A percentile compares a stretch with the other conserved stretches of the same genome.
Conservation (phyloP, 2,113 vertebrate species). For the Marcusenius ussheri region DNA sequence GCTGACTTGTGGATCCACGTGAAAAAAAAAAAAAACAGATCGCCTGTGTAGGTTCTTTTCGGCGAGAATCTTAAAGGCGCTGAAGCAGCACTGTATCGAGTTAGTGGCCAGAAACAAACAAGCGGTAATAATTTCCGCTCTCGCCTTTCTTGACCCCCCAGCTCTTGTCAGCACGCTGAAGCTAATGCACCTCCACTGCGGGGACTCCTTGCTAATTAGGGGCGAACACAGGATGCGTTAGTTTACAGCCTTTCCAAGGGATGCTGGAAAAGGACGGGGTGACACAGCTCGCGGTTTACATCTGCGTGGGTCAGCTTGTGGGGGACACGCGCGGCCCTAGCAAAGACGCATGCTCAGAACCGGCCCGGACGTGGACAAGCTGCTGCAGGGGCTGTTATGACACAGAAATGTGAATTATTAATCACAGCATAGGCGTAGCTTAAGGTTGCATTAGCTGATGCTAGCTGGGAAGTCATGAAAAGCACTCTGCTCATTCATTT, state of each 20-base stretch:
- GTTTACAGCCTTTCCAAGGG: not conserved
- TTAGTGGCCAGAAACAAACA: not conserved
- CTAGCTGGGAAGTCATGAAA: not conserved
- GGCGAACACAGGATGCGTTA: not conserved
- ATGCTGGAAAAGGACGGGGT: not conserved
- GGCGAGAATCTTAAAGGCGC: not conserved
- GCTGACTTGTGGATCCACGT: not conserved
- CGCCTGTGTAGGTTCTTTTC: not conserved
- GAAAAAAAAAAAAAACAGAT: not conserved
- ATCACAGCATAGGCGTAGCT: not conserved
- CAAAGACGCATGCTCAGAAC: not conserved
- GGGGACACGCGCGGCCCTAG: not conserved
- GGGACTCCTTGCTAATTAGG: constrained; percentile 1
- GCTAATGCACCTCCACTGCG: not conserved
- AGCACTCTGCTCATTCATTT: not conserved
- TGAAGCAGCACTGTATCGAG: not conserved
- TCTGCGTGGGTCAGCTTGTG: not conserved
- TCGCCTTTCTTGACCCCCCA: not conserved
- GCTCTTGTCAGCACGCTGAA: not conserved
- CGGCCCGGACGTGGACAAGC: not conserved
- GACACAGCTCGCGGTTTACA: not conserved
- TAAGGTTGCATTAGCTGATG: not conserved
- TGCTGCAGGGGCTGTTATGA: not conserved
- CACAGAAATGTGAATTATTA: not conserved
- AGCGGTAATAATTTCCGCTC: not conserved